These are phyloP conservation scores for Papilio helenus DNA, from an alignment of 1,140 invertebrate species.

Conservation along the genomic window DNA sequence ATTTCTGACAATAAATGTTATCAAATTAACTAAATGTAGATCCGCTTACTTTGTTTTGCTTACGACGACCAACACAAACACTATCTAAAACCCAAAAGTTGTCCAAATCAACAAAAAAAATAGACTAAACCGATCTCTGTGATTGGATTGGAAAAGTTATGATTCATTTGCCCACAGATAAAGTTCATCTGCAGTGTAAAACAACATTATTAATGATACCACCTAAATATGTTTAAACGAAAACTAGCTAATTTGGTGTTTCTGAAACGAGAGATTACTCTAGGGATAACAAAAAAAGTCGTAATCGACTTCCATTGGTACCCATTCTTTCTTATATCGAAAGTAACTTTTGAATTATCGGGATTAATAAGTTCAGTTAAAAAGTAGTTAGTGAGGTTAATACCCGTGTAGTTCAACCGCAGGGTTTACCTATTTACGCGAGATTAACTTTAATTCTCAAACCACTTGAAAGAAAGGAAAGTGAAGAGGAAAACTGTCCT, in stretches of 20 bases:
- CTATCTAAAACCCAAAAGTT: neutral
- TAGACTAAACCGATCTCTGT: neutral
- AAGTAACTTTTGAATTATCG: too few species aligned
- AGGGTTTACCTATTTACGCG: too few species aligned
- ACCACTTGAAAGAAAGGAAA: too few species aligned
- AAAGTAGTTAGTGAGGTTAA: too few species aligned
- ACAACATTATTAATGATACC: neutral
- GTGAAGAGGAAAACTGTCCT: neutral
- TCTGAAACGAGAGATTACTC: neutral
- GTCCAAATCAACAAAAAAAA: neutral
- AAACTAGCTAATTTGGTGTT: neutral
- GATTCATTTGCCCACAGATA: constrained; percentile 14
- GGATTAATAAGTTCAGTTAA: too few species aligned
- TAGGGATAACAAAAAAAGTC: neutral
- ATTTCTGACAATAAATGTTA: neutral
- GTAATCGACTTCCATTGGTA: too few species aligned
- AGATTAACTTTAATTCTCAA: too few species aligned
- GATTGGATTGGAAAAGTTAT: neutral
- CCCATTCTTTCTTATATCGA: too few species aligned
- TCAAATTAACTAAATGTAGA: neutral
- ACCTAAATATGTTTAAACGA: neutral
- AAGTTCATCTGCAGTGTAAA: neutral
- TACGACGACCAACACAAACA: neutral
- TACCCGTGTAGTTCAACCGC: too few species aligned
- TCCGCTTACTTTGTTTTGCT: neutral